phyloP scores from a whole-genome alignment of 1,140 invertebrate genomes.

The Euschistus heros region DNA sequence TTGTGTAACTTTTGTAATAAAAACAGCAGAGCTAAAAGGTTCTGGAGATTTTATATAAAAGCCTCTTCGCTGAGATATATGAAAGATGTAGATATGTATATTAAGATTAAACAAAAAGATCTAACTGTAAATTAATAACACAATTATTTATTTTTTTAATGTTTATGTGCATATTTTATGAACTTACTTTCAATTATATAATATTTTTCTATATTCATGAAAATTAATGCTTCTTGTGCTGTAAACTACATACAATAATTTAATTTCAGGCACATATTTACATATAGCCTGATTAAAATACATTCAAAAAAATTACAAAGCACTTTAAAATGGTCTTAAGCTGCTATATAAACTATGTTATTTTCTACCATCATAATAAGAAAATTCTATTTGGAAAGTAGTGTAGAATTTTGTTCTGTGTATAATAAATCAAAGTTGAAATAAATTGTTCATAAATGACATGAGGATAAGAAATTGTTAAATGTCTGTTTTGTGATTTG shows the following conservation, averaged over 20 bases:
- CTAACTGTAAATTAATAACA: neutral
- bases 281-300: neutral
- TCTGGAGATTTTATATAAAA: neutral
- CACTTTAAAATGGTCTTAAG: conserved; percentile 4
- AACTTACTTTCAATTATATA: neutral
- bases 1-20: neutral
- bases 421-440: neutral
- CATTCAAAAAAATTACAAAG: neutral
- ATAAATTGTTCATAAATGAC: neutral
- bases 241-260: neutral
- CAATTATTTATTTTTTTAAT: neutral
- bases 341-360: neutral
- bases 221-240: conserved; percentile 11
- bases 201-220: neutral
- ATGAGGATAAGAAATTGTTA: neutral
- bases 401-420: conserved; percentile 3
- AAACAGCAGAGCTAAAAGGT: neutral
- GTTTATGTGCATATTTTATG: conserved; percentile 1
- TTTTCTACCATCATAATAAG: neutral
- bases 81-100: neutral
- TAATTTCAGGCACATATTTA: neutral
- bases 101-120: neutral
- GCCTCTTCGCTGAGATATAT: neutral
- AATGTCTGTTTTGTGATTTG: neutral
- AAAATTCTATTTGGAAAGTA: conserved; percentile 10